Conservation (phyloP, 2,888 invertebrate genomes). For the Drosophila glabriapex region DNA sequence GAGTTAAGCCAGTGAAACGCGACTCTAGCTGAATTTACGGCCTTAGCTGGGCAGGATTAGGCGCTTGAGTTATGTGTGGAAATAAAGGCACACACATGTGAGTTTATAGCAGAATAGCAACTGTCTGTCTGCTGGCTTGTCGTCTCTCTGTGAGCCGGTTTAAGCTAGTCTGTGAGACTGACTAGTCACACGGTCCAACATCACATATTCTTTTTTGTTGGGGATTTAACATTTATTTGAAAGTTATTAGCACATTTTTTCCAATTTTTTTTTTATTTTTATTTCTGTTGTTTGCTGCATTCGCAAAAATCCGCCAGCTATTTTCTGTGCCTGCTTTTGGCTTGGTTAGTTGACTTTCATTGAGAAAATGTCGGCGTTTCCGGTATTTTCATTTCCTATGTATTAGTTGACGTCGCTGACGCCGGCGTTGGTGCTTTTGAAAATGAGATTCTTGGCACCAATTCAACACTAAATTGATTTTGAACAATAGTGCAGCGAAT, state of each 20-base stretch:
- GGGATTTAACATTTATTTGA: constrained; percentile 58
- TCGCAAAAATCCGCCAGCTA: constrained; percentile 29
- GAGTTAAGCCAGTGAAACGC: constrained; percentile 58
- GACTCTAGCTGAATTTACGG: constrained; percentile 57
- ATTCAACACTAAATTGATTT: constrained; percentile 85
- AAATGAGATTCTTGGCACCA: constrained; percentile 84
- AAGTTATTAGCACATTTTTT: constrained; percentile 65
- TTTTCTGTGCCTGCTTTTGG: constrained; percentile 21
- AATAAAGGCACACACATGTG: constrained; percentile 38
- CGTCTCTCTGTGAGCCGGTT: constrained; percentile 28
- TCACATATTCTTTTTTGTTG: constrained; percentile 15
- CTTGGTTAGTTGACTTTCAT: constrained; percentile 55
- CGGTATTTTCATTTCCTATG: constrained; percentile 61
- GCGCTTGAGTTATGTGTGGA: constrained; percentile 54
- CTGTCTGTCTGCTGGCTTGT: constrained; percentile 41
- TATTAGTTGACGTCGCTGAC: constrained; percentile 40
- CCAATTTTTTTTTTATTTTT: constrained; percentile 22
- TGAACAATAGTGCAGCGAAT: constrained; percentile 73
- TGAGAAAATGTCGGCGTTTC: constrained; percentile 56
- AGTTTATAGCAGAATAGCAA: constrained; percentile 34
- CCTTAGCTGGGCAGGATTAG: constrained; percentile 56
- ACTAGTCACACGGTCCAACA: constrained; percentile 31
- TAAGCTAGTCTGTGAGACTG: constrained; percentile 53
- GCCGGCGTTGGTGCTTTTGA: constrained; percentile 53
- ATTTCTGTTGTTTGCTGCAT: constrained; percentile 1